Base-by-base conservation (phyloP, 2,888 invertebrate genomes). In the Seladonia tumulorum region DNA sequence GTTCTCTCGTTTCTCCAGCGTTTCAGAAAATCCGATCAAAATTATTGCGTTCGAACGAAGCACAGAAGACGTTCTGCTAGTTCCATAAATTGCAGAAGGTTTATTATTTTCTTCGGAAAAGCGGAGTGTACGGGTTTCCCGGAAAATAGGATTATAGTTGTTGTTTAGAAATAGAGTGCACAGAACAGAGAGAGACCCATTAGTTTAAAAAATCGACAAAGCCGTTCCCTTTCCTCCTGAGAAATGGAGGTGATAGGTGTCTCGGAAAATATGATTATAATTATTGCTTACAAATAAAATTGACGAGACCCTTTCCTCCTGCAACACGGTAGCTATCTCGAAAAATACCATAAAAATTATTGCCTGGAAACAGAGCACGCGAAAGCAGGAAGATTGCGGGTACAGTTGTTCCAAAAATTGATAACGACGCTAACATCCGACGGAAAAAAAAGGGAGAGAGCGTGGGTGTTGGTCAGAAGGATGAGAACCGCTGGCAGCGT, bases 401-500 rank as follows among this genome's bases (percentile, higher is more conserved):
- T 2, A 12, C 45, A 12, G 3, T 45, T 45, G 12, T 45, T 45
- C 2, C 45, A 45, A 45, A 45, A 45, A 45, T 45, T 45, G 12
- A 12, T 45, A 12, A 0, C 2, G 12, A 10, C 12, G 12, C 45
- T 12, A 45, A 45, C 12, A 12, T 45, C 12, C 45, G 45, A 45
- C 45, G 8, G 8, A 42, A 42, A 42, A 42, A 45, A 45, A 12
- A 45, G 8, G 3, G 22, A n/a, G 53, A 22, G 53, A 53, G 22
- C 10, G 53, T 16, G 29, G 60, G 29, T 29, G 60, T 29, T 29
- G 60, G 35, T 18, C 18, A 29, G 45, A 29, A 22, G 63, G 63
- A 39, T 76, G 85, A 73, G 85, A 84, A 80, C 85, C 73, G n/a
- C 85, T 53, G 85, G 39, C 45, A 42, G 49, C 66, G 74, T 73